Evolutionary conservation across 2,888 invertebrate species (phyloP), one percentile per base, ranked within the genome.

Genomic region (Cryptus viduatorius): DNA sequence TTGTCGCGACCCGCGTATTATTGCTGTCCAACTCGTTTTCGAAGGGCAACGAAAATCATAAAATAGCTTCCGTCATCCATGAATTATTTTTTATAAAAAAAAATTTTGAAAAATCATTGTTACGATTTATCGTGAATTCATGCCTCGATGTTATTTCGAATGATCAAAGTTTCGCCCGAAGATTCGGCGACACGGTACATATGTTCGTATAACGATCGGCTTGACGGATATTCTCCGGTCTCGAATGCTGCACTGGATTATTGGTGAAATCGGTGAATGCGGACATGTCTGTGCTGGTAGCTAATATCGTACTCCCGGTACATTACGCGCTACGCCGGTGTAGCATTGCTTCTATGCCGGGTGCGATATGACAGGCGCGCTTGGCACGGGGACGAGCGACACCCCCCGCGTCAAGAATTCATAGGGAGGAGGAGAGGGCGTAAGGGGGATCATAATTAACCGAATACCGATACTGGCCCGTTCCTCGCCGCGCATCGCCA

Each of bases 341-440:
- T 90, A 90, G 93, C 90, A 92, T 92, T 92, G 92, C 90, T 91
- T 84, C 89, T 89, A 89, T 82, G 71, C 65, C 79, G 76, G 85
- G 85, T 61, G 91, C 90, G 91, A 93, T 93, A 93, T 92, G 93
- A 93, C 92, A 92, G 90, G 91, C 93, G 90, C 93, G 93, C 92
- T 86, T 86, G 93, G 92, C 92, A 92, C 90, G 92, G 90, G 88
- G 90, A 89, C 90, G 89, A 88, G 89, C 90, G 92, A 92, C 92
- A 92, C 92, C 91, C 92, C 92, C 91, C 89, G 93, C 91, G 93
- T 93, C 93, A 93, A 92, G 93, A 93, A 93, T 93, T 93, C 93
- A 92, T 91, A 92, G 90, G 89, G 89, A 88, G 88, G 72, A 90
- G 89, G 2, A 19, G 53, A 16, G 16, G 89, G 72, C 69, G 77